Evolutionary conservation across 2,797 vertebrate genomes (phyloP), one percentile per base, ranked within the genome.

Genomic region (Anguilla megastoma): DNA sequence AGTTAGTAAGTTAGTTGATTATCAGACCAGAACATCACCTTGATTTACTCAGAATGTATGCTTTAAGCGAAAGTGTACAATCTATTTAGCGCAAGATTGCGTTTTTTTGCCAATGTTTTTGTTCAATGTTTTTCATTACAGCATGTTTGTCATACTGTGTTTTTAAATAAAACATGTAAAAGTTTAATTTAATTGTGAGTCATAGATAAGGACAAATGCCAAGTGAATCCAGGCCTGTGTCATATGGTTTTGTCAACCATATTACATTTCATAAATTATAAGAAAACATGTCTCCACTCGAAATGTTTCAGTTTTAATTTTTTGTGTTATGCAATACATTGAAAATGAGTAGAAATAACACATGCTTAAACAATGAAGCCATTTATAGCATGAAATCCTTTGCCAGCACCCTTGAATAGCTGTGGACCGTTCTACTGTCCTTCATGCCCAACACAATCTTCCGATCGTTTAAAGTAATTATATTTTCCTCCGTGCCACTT

Each of bases 401-500:
- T 79, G 33, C 21, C n/a, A 50, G 45, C 41, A 8, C 7, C 41
- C 21, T 50, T 82, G 33, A 79, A 79, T 48, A 82, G 41, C 6
- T 18, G 6, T n/a, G 33, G 36, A 21, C 36, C 18, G 33, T 82
- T 82, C 7, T 24, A 7, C 79, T n/a, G 79, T 50, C 79, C 18
- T 50, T 24, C 21, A 24, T 8, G 45, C 79, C 79, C 41, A n/a
- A 50, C 50, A 50, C 79, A 10, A 45, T 50, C 24, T 48, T 82
- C 79, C 9, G 79, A 82, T 36, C 50, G 48, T 41, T 79, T 79
- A 79, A 79, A 79, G 74, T 79, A 45, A 79, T 79, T 45, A 79
- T 85, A 54, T 85, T 48, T 60, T 33, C 52, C 41, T 85, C n/a
- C 24, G 8, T 50, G 82, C 24, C 21, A n/a, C 69, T 74, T 10